A percentile compares a stretch with the other conserved stretches of the same genome.
Evolutionary conservation across 2,888 invertebrate species (phyloP).

Genomic region (Limnephilus rhombicus): DNA sequence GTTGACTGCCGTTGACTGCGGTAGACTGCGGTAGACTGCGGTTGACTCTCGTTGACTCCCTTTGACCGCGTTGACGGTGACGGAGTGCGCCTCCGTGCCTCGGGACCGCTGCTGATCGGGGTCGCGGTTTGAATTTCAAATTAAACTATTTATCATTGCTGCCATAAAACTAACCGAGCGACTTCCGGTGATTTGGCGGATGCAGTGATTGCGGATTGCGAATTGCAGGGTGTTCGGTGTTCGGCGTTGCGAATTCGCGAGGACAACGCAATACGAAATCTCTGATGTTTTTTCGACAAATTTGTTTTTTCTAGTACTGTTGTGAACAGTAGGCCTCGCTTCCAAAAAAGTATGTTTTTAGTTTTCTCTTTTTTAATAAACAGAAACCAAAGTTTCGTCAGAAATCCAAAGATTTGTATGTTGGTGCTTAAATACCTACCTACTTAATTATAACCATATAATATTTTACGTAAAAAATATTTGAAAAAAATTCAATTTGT

Average conservation of each 20-base stretch:
- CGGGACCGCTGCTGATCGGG: not conserved
- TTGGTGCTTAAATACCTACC: no score
- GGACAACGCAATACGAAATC: not conserved
- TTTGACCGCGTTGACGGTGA: not conserved
- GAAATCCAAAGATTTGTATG: no score
- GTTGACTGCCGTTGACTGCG: not conserved
- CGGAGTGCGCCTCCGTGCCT: not conserved
- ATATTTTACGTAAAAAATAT: no score
- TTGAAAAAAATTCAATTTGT: no score
- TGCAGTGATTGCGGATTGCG: not conserved
- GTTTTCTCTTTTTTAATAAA: no score
- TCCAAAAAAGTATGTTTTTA: no score
- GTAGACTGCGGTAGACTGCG: not conserved
- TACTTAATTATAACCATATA: no score
- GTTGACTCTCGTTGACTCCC: not conserved
- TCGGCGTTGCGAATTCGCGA: not conserved
- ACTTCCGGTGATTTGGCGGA: not conserved
- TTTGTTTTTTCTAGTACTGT: not conserved
- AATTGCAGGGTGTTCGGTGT: not conserved
- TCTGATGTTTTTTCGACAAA: not conserved
- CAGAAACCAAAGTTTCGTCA: no score
- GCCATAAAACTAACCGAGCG: conserved; percentile 1
- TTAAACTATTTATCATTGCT: conserved; percentile 13
- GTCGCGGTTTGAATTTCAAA: conserved; percentile 24
- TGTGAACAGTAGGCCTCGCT: no score